A percentile compares a stretch with the other conserved stretches of the same genome.
Conservation (phyloP, 2,888 invertebrate genomes). For the Plutella xylostella region DNA sequence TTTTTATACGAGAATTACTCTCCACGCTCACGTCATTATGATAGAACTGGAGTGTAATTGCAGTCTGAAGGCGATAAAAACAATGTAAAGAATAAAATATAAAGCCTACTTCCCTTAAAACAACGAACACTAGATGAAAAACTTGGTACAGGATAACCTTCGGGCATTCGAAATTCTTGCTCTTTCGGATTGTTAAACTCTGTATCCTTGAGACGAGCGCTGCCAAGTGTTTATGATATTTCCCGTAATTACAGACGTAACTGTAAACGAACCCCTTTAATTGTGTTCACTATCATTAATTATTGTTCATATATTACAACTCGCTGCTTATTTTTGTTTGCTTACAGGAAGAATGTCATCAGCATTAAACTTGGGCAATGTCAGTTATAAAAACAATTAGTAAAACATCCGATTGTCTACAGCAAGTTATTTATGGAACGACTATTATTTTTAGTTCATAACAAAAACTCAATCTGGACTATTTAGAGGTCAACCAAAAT, state of each 20-base stretch:
- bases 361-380: background rate
- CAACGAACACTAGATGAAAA: constrained; percentile 19
- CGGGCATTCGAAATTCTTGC: constrained; percentile 28
- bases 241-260: constrained; percentile 58
- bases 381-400: background rate
- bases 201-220: constrained; percentile 32
- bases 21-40: too few species aligned
- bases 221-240: constrained; percentile 49
- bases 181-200: constrained; percentile 29
- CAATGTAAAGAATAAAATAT: too few species aligned
- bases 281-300: constrained; percentile 33
- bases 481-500: background rate
- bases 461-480: background rate
- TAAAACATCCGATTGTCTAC: background rate
- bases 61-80: too few species aligned
- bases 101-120: too few species aligned
- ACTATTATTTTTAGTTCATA: too few species aligned
- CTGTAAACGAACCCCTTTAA: constrained; percentile 41
- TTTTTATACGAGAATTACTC: too few species aligned
- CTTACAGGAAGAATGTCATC: constrained; percentile 3
- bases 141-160: constrained; percentile 45
- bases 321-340: too few species aligned
- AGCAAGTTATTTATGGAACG: too few species aligned
- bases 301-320: constrained; percentile 22
- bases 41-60: too few species aligned